Conservation (phyloP, 1,140 invertebrate genomes). For the Drosophila arawakana region DNA sequence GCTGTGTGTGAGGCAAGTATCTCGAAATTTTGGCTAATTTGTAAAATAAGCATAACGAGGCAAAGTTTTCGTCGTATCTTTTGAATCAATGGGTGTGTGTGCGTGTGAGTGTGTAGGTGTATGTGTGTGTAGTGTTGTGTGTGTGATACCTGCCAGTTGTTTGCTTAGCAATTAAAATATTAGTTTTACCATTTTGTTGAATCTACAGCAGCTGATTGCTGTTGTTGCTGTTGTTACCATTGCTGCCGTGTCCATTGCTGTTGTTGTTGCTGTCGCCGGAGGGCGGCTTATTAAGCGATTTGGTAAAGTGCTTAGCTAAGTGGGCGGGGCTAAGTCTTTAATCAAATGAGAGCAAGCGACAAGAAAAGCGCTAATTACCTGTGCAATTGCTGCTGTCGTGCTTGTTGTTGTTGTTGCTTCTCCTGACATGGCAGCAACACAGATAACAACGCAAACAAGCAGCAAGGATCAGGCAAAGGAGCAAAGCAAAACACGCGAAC, state of each 20-base stretch:
- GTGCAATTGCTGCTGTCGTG: constrained; percentile 37
- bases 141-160: constrained; percentile 34
- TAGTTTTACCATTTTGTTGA: constrained; percentile 55
- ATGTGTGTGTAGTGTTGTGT: constrained; percentile 12
- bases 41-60: constrained; percentile 61
- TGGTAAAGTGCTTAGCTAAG: constrained; percentile 34
- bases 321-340: constrained; percentile 40
- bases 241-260: neutral
- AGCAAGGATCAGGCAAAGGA: constrained; percentile 31
- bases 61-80: constrained; percentile 40
- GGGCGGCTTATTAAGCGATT: constrained; percentile 9
- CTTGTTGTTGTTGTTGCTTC: constrained; percentile 12
- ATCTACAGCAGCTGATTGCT: constrained; percentile 2
- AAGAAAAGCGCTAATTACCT: constrained; percentile 68
- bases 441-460: constrained; percentile 46
- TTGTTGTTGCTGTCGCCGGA: neutral
- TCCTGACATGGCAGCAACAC: constrained; percentile 14
- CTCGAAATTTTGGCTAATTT: constrained; percentile 63
- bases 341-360: constrained; percentile 69
- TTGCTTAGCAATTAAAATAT: constrained; percentile 74
- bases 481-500: constrained; percentile 39
- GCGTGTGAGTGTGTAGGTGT: constrained; percentile 4
- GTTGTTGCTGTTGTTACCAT: constrained; percentile 1
- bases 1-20: constrained; percentile 22
- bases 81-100: neutral